phyloP scores from a whole-genome alignment of 2,113 vertebrate species.

The Penelope pileata region DNA sequence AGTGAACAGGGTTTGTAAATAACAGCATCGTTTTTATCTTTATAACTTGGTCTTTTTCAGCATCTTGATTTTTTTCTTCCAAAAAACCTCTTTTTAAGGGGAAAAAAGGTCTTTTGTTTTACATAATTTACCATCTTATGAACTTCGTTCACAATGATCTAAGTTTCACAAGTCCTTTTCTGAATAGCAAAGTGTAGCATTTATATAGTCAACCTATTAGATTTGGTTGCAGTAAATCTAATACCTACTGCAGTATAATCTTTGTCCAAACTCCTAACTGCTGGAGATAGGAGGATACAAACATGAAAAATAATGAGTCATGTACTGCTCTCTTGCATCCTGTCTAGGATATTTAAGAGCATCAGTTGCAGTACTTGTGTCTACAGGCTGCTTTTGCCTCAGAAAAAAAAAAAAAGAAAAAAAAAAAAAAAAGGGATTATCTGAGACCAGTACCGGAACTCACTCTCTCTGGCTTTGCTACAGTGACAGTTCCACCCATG shows the following conservation, averaged over 20 bases:
- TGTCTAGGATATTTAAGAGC: neutral
- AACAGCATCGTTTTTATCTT: neutral
- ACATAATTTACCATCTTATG: neutral
- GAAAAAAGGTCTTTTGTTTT: neutral
- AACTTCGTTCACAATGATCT: neutral
- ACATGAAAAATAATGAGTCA: neutral
- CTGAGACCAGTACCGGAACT: accelerated
- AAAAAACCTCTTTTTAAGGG: neutral
- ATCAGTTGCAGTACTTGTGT: neutral
- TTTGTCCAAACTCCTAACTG: neutral
- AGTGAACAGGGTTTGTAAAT: neutral
- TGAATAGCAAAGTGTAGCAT: neutral
- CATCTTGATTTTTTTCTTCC: neutral
- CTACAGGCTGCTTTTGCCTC: neutral
- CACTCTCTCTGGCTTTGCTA: neutral
- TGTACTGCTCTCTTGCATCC: neutral
- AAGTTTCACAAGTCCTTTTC: neutral
- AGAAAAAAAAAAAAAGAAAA: no score
- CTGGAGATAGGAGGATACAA: accelerated
- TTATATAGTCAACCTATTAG: neutral
- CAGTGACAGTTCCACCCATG: accelerated
- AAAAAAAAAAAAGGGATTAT: neutral
- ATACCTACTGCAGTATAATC: neutral
- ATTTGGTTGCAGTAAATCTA: accelerated
- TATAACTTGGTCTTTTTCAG: neutral